Conservation (phyloP, 2,888 invertebrate genomes). For the Harmothoe impar region DNA sequence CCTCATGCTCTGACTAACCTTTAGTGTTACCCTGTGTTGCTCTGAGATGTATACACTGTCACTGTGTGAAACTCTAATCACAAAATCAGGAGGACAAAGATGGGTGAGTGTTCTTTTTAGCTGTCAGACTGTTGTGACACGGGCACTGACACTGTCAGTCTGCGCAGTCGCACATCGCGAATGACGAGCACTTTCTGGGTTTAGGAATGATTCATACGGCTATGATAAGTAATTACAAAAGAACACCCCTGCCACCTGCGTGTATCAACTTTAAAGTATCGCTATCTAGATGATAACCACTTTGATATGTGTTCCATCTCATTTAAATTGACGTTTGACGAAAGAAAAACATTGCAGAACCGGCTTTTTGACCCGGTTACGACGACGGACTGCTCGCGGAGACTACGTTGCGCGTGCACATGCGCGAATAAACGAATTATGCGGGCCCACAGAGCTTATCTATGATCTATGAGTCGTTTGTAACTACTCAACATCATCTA, state of each 20-base stretch:
- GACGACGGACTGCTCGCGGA: not conserved
- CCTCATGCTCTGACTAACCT: no score
- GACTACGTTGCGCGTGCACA: conserved; percentile 9
- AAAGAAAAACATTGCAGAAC: not conserved
- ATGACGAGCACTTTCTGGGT: not conserved
- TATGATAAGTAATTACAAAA: no score
- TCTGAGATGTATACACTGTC: no score
- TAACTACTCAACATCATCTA: not conserved
- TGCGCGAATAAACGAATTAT: conserved; percentile 13
- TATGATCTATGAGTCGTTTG: not conserved
- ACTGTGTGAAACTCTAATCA: no score
- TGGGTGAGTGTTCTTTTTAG: no score
- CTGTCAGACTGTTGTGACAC: conserved; percentile 2
- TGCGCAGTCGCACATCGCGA: conserved; percentile 46
- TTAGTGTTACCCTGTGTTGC: no score
- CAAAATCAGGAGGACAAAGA: no score
- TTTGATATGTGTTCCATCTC: no score
- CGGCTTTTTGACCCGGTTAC: not conserved
- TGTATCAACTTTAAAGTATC: no score
- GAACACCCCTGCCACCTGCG: no score
- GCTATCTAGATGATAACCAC: no score
- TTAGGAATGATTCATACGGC: not conserved
- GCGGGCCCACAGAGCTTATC: not conserved
- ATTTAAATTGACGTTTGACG: not conserved
- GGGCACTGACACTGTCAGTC: not conserved